These are phyloP conservation scores for Phenganax stokvisi DNA, from an alignment of 92 coral and sea anemone genomes.

Conservation along the genomic window DNA sequence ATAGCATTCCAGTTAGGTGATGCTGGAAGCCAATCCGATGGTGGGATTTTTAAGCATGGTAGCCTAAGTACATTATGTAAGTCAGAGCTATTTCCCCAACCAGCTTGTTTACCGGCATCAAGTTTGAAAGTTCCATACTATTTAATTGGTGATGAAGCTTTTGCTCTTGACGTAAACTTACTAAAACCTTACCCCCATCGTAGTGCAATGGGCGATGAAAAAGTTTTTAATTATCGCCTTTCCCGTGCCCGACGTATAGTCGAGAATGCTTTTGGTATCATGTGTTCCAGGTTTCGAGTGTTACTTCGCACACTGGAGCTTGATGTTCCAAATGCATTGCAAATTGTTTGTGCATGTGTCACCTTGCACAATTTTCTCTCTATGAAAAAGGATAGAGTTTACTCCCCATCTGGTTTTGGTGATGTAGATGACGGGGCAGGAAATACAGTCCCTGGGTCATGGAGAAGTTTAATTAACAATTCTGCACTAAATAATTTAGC, in stretches of 20 bases:
- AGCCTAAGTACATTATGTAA: conserved; percentile 37
- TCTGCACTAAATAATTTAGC: conserved; percentile 17
- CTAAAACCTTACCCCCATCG: conserved; percentile 50
- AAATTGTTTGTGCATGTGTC: conserved; percentile 53
- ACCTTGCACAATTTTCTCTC: conserved; percentile 56
- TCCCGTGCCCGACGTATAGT: conserved; percentile 40
- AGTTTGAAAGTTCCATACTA: conserved; percentile 35
- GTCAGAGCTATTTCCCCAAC: conserved; percentile 36
- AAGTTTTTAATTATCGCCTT: conserved; percentile 46
- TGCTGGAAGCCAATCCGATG: conserved; percentile 55
- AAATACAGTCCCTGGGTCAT: conserved; percentile 35
- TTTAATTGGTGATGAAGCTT: conserved; percentile 63
- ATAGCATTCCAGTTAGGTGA: conserved; percentile 44
- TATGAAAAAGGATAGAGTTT: conserved; percentile 50
- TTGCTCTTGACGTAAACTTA: conserved; percentile 53
- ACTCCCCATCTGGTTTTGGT: conserved; percentile 45
- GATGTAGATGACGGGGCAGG: conserved; percentile 49
- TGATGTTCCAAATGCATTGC: conserved; percentile 57
- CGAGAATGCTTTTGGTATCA: conserved; percentile 54
- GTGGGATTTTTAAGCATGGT: conserved; percentile 56
- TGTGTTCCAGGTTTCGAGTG: conserved; percentile 57
- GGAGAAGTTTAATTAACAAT: conserved; percentile 43
- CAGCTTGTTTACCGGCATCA: conserved; percentile 20
- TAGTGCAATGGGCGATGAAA: conserved; percentile 52
- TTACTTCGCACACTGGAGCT: conserved; percentile 49